Conservation (phyloP, 2,113 vertebrate genomes). For the Crotalus viridis region DNA sequence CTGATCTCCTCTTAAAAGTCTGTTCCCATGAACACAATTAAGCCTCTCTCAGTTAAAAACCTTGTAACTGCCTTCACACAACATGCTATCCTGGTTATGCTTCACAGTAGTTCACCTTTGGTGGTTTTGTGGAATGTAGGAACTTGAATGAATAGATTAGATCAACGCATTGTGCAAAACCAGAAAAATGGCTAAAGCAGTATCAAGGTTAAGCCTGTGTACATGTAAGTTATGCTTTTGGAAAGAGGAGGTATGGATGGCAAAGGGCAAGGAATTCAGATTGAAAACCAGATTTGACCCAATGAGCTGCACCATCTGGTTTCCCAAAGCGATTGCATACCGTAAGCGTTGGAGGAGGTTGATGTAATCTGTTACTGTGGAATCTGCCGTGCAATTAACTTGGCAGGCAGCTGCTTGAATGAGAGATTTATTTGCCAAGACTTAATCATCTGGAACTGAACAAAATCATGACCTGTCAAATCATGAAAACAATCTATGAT, state of each 20-base stretch:
- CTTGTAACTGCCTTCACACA: neutral
- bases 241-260: neutral
- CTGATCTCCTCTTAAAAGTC: neutral
- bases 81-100: neutral
- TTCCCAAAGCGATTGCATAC: neutral
- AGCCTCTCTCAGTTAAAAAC: neutral
- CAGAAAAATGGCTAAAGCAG: neutral
- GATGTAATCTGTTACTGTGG: neutral
- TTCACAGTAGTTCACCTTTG: neutral
- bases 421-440: neutral
- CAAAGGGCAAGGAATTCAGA: neutral
- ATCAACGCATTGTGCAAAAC: neutral
- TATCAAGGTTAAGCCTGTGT: neutral
- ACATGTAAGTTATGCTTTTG: neutral
- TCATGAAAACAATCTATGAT: neutral
- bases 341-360: neutral
- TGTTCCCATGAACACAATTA: neutral
- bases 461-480: neutral
- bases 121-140: neutral
- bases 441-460: neutral
- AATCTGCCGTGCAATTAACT: neutral
- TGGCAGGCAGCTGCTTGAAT: neutral
- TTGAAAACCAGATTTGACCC: neutral
- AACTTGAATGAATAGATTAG: neutral
- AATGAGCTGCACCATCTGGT: neutral